Conservation (phyloP, 2,888 invertebrate species). For the Rutpela maculata region DNA sequence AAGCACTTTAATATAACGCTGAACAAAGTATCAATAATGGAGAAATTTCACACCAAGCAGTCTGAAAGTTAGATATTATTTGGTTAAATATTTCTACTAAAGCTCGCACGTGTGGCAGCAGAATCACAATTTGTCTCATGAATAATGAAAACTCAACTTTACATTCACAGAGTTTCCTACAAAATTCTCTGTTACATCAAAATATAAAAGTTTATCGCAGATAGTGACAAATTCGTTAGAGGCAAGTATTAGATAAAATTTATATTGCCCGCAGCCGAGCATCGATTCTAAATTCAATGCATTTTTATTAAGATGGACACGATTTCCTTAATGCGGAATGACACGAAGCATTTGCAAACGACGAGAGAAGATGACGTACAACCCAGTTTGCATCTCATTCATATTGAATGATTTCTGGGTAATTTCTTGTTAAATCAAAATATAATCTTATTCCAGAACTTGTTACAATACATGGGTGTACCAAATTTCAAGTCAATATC, state of each 20-base stretch:
- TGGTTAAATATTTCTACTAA: not conserved
- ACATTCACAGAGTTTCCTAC: not conserved
- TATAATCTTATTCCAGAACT: no score
- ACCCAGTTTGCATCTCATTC: not conserved
- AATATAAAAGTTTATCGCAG: not conserved
- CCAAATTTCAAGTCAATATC: no score
- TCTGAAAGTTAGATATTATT: not conserved
- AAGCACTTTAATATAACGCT: no score
- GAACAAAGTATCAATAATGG: not conserved
- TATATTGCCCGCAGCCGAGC: not conserved
- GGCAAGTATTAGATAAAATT: not conserved
- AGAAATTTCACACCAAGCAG: not conserved
- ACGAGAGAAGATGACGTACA: not conserved
- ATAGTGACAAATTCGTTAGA: conserved; percentile 1
- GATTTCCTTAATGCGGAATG: not conserved
- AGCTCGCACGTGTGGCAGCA: not conserved
- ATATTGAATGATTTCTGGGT: not conserved
- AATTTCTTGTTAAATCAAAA: not conserved
- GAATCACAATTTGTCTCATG: not conserved
- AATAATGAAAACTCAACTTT: not conserved
- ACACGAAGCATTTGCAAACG: not conserved
- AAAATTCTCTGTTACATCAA: not conserved
- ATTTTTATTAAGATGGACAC: conserved; percentile 19
- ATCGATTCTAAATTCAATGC: conserved; percentile 7
- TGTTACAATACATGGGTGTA: no score